Evolutionary conservation across 2,888 invertebrate genomes (phyloP).

Genomic region (Lasioglossum pauxillum): DNA sequence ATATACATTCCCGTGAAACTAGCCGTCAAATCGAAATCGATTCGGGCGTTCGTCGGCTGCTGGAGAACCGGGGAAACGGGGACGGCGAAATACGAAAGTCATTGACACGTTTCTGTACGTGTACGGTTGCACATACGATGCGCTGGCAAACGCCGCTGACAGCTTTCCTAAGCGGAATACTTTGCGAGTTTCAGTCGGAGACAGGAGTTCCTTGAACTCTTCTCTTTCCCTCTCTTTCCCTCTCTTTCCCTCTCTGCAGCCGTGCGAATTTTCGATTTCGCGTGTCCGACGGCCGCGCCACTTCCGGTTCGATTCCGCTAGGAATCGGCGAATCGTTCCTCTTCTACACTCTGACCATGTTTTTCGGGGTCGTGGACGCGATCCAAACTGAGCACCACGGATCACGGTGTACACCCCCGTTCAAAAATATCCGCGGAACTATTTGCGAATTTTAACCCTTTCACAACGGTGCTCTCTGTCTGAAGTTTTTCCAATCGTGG

Average conservation of each 20-base stretch:
- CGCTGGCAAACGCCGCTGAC: constrained; percentile 52
- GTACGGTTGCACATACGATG: constrained; percentile 17
- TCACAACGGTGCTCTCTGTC: neutral
- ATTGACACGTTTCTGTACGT: constrained; percentile 63
- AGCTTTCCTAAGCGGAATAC: constrained; percentile 45
- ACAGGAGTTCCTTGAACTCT: constrained; percentile 49
- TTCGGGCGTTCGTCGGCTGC: constrained; percentile 48
- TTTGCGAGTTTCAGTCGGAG: constrained; percentile 32
- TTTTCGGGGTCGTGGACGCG: neutral
- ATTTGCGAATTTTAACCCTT: neutral
- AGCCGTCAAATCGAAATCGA: constrained; percentile 72
- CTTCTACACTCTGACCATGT: neutral
- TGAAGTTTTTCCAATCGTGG: too few relatives aligned
- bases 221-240: neutral
- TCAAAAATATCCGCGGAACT: neutral
- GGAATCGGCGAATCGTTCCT: neutral
- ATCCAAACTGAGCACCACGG: neutral
- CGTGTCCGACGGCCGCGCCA: neutral
- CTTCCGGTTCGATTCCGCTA: neutral
- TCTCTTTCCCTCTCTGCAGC: neutral
- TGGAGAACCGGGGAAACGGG: constrained; percentile 62
- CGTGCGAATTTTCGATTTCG: constrained; percentile 35
- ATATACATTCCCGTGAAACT: constrained; percentile 67
- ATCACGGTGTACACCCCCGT: neutral
- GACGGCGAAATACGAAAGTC: constrained; percentile 66